phyloP scores from a whole-genome alignment of 2,113 vertebrate genomes.

The Cynoglossus semilaevis region DNA sequence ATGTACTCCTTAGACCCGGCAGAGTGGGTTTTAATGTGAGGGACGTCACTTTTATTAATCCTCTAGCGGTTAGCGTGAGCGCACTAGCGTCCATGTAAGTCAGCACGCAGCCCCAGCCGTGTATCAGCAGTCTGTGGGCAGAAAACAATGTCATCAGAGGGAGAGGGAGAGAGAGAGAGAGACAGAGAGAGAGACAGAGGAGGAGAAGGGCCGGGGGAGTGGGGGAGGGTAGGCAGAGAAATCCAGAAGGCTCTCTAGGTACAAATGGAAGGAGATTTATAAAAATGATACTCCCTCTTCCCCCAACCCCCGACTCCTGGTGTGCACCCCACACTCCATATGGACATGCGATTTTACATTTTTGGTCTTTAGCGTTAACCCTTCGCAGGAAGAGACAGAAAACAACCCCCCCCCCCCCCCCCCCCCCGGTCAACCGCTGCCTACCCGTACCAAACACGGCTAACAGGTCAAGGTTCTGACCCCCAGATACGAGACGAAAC shows the following conservation, averaged over 20 bases:
- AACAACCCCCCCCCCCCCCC: too few relatives aligned
- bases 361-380: slow-evolving; percentile 9
- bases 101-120: slow-evolving; percentile 31
- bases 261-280: slow-evolving; percentile 68
- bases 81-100: slow-evolving; percentile 13
- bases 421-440: too few relatives aligned
- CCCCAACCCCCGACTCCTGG: slow-evolving; percentile 1
- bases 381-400: background rate
- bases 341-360: slow-evolving; percentile 18
- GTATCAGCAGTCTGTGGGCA: slow-evolving; percentile 63
- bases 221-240: slow-evolving; percentile 46
- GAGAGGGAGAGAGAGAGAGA: too few relatives aligned
- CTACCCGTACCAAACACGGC: too few relatives aligned
- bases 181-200: slow-evolving; percentile 5
- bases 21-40: slow-evolving; percentile 1
- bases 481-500: too few relatives aligned
- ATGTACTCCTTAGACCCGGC: too few relatives aligned
- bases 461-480: too few relatives aligned
- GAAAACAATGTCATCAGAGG: slow-evolving; percentile 73
- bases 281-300: too few relatives aligned
- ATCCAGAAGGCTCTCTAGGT: slow-evolving; percentile 79
- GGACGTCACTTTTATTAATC: slow-evolving; percentile 27
- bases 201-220: slow-evolving; percentile 36
- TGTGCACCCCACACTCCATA: slow-evolving; percentile 1
- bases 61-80: slow-evolving; percentile 25